These are phyloP conservation scores for Nematostella vectensis DNA, from an alignment of 92 coral and sea anemone genomes.

Conservation along the genomic window DNA sequence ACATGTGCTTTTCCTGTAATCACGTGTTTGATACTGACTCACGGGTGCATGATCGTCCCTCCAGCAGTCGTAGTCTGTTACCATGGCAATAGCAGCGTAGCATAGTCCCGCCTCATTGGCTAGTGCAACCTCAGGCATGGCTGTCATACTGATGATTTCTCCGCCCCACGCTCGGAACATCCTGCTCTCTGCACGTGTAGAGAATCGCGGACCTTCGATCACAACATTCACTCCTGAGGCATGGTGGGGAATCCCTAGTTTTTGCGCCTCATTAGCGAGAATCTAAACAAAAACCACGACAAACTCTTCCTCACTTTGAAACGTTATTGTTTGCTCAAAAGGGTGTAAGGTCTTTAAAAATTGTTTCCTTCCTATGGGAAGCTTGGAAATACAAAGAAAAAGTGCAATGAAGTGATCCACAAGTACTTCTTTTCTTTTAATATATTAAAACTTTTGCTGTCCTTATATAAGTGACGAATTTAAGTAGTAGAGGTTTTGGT, in stretches of 20 bases:
- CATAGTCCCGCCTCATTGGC: constrained; percentile 93
- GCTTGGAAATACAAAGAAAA: no score
- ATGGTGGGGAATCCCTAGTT: constrained; percentile 51
- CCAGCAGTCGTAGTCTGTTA: constrained; percentile 99
- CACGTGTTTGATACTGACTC: no score
- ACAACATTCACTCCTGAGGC: constrained; percentile 68
- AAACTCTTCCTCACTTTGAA: no score
- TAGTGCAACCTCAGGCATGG: constrained; percentile 94
- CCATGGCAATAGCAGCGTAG: constrained; percentile 94
- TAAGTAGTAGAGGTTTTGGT: no score
- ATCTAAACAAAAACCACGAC: constrained; percentile 38
- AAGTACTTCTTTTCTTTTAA: no score
- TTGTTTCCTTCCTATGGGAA: no score
- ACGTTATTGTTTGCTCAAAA: background rate
- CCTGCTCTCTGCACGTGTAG: constrained; percentile 94
- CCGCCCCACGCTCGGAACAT: constrained; percentile 97
- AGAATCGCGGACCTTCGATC: constrained; percentile 94
- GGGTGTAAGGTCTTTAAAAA: background rate
- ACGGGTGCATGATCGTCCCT: constrained; percentile 80
- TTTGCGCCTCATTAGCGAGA: constrained; percentile 63
- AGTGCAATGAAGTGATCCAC: no score
- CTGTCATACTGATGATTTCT: constrained; percentile 91
- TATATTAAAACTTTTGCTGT: no score
- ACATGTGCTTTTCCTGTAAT: no score
- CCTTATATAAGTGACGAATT: no score